Evolutionary conservation across 2,113 vertebrate genomes (phyloP), one percentile per base, ranked within the genome.

Genomic region (Menidia beryllina): DNA sequence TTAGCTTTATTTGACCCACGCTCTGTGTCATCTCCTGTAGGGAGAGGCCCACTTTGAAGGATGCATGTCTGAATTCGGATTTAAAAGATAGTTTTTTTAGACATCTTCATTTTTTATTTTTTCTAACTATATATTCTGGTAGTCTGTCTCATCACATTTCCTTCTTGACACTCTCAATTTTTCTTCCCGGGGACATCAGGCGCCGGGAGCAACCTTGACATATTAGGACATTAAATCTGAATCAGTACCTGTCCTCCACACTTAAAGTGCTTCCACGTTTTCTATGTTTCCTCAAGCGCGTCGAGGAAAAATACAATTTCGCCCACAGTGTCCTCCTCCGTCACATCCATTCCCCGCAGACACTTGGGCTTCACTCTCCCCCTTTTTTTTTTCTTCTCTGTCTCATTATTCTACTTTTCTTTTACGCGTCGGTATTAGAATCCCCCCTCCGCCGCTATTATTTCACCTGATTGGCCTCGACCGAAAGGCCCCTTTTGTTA

Each of bases 141-240:
- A 38, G 69, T 66, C 62, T 3, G 52, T 53, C 58, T 72, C 38
- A 7, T 73, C 50, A 43, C 39, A 5, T 24, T 5, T 65, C n/a
- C 23, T 2, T 11, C 27, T 54, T 17, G 48, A 70, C 34, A 13
- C 41, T 68, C 74, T 79, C 55, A 11, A 68, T 90, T 77, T 82
- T 56, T 82, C 81, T 79, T 75, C 36, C 25, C 21, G 1, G 27
- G 61, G 56, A 56, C 11, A 25, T 69, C 57, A 68, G 68, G 38
- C n/a, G 38, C 78, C 23, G 24, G 43, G 62, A 79, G 77, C 65
- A 59, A 71, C 77, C 68, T 88, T 89, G 85, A 90, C 86, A 86
- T 89, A 88, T 84, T 77, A 81, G 81, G 71, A 87, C 83, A 88
- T 90, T 81, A 88, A 86, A 83, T 82, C 65, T 78, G 84, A 87